These are phyloP conservation scores for Aegithalos caudatus DNA, from an alignment of 2,113 vertebrate species.

Conservation along the genomic window DNA sequence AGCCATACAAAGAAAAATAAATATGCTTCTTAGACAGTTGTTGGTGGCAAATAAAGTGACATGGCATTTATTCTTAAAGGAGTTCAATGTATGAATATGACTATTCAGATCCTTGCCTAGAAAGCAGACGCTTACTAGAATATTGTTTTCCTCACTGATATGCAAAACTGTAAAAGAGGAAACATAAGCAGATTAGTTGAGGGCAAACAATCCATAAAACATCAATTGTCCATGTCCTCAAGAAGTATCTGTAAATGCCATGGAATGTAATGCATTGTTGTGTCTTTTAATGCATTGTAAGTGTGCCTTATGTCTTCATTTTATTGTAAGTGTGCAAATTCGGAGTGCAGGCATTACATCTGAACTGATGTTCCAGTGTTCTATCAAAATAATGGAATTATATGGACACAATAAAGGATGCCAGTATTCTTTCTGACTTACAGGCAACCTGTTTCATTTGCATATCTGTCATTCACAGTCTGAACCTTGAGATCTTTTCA, in stretches of 20 bases:
- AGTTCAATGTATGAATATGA: not conserved
- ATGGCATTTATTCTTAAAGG: slow-evolving; percentile 41
- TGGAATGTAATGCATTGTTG: not conserved
- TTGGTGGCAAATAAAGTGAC: not conserved
- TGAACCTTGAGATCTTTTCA: slow-evolving; percentile 41
- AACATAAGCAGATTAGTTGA: not conserved
- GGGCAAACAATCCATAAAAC: not conserved
- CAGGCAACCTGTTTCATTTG: slow-evolving; percentile 25
- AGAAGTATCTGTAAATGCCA: not conserved
- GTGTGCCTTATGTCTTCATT: not conserved
- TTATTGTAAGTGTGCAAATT: not conserved
- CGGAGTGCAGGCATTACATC: not conserved
- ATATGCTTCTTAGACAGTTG: not conserved
- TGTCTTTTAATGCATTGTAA: not conserved
- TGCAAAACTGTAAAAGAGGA: not conserved
- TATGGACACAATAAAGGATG: slow-evolving; percentile 14
- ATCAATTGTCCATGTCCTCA: not conserved
- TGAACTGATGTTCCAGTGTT: not conserved
- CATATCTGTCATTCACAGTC: slow-evolving; percentile 54
- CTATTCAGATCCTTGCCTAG: not conserved
- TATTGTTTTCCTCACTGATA: not conserved
- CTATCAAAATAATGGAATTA: slow-evolving; percentile 14
- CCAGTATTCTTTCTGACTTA: slow-evolving; percentile 18
- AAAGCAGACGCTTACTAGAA: not conserved
- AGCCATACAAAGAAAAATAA: not conserved